Evolutionary conservation across 2,797 vertebrate species (phyloP), one percentile per base, ranked within the genome.

Genomic region (Leucoraja ocellata): DNA sequence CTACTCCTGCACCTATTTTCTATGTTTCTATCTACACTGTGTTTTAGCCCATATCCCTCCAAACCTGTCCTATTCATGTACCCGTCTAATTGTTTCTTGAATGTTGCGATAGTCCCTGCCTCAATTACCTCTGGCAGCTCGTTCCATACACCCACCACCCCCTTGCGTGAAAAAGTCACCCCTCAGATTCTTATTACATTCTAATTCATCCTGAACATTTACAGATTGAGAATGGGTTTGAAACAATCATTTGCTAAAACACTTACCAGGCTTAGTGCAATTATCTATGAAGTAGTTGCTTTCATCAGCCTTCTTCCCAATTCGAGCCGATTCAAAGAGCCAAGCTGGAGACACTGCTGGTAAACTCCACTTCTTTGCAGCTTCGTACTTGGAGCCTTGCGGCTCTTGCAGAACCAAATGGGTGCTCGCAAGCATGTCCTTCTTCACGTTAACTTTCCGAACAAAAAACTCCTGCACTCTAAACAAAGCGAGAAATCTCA

Each of bases 381-480:
- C 99, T 94, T 99, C 97, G 93, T 98, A 99, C 95, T 99, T 99
- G 58, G 98, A 98, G 94, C 99, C 99, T 0, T 96, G 96, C 0
- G 98, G 97, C 65, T 97, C 97, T 94, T 97, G 98, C 93, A 98
- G 94, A 91, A 99, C 96, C 91, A 99, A 96, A 93, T 99, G 99
- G 83, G 98, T 98, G 95, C 98, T 99, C 94, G 98, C 98, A 95
- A 98, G 93, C 98, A 99, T 98, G 93, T 97, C 97, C 94, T 99
- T 99, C 94, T 97, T 98, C 5, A 95, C 96, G 92, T 97, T 99
- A 93, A 97, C 97, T 93, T 97, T 97, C 68, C 98, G 97, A 93
- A 99, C 99, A 96, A 99, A 99, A 96, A 97, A 99, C 94, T 99
- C 99, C 94, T 99, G 99, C 93, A 99, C 98, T 91, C 99, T 88